Evolutionary conservation across 2,113 vertebrate species (phyloP).

Genomic region (Neogale vison): DNA sequence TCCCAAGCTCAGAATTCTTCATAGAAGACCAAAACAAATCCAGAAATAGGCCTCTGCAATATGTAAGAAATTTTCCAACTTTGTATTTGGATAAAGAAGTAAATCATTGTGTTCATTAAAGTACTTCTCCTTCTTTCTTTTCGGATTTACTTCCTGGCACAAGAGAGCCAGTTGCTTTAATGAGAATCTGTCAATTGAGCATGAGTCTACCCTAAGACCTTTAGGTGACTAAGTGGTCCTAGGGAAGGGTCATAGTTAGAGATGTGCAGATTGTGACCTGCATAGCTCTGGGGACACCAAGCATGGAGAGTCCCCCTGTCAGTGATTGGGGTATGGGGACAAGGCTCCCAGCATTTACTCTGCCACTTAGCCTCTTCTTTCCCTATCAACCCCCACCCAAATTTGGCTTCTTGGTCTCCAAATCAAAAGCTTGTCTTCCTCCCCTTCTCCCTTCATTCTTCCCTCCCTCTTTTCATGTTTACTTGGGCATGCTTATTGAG

Average conservation of each 20-base stretch:
- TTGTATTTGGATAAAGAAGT: slow-evolving; percentile 18
- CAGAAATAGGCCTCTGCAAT: not conserved
- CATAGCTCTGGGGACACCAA: not conserved
- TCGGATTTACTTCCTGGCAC: not conserved
- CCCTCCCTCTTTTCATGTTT: not conserved
- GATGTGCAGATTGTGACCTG: not conserved
- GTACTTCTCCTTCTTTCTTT: not conserved
- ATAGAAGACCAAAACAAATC: slow-evolving; percentile 12
- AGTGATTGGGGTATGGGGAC: not conserved
- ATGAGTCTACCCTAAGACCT: not conserved
- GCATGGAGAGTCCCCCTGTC: not conserved
- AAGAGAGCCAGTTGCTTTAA: not conserved
- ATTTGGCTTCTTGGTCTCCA: slow-evolving; percentile 16
- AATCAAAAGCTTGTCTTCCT: not conserved
- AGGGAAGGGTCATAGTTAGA: not conserved
- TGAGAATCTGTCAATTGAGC: not conserved
- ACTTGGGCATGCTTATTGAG: not conserved
- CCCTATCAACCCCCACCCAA: not conserved
- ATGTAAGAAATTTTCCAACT: not conserved
- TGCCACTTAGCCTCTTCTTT: not conserved
- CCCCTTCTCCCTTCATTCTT: not conserved
- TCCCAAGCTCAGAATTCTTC: slow-evolving; percentile 49
- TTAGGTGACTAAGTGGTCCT: not conserved
- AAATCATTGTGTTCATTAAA: not conserved
- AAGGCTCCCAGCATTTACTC: slow-evolving; percentile 18